phyloP scores from a whole-genome alignment of 2,797 vertebrate species.

The Antennarius maculatus region DNA sequence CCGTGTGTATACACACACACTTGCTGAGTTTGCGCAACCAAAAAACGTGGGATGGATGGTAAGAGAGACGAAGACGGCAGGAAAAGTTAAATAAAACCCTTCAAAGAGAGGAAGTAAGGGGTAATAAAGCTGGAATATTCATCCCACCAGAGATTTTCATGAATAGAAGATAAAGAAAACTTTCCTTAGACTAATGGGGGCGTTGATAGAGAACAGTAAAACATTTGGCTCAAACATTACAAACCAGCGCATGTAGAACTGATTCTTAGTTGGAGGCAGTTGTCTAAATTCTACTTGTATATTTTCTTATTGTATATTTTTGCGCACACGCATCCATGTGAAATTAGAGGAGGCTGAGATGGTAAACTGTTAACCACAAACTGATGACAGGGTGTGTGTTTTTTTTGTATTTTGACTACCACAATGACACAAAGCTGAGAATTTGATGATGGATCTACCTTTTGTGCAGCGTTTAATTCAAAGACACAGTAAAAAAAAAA shows the following conservation, averaged over 20 bases:
- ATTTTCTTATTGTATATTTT: neutral
- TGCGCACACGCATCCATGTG: no score
- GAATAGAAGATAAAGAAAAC: neutral
- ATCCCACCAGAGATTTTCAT: neutral
- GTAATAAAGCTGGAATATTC: neutral
- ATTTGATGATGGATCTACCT: neutral
- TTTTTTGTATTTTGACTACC: neutral
- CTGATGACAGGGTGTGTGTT: neutral
- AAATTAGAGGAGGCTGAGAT: slow-evolving; percentile 1
- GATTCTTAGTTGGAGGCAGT: neutral
- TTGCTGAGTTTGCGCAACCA: neutral
- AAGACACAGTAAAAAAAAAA: neutral
- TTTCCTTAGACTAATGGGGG: neutral
- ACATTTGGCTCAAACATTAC: neutral
- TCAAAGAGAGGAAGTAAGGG: neutral
- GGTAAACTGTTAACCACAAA: slow-evolving; percentile 4
- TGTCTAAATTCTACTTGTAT: neutral
- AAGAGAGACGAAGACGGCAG: neutral
- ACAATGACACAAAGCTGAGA: slow-evolving; percentile 1
- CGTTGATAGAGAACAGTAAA: neutral
- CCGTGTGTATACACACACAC: neutral
- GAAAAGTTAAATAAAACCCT: neutral
- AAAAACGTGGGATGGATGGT: neutral
- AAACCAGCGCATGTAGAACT: neutral
- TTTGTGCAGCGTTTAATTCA: neutral